Percentiles rank a stretch among this genome's conserved stretches.
Conservation (phyloP, 92 coral and sea anemone genomes). For the Blastomussa wellsi region DNA sequence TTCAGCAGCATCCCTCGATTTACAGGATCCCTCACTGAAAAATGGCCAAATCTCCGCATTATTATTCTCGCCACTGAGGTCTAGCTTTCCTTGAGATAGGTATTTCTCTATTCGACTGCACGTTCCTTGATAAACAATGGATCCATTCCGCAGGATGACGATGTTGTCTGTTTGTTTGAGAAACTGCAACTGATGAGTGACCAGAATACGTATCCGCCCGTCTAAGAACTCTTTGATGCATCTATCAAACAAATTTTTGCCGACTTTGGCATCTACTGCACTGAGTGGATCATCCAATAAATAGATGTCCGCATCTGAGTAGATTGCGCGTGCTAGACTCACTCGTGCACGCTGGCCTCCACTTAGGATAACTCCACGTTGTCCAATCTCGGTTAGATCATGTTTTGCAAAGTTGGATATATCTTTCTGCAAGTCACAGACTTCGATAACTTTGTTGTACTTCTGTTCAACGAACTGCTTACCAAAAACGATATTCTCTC, state of each 20-base stretch:
- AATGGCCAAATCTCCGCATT: background rate
- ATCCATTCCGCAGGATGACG: constrained; percentile 14
- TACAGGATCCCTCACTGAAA: background rate
- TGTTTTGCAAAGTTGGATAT: constrained; percentile 18
- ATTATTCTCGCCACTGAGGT: background rate
- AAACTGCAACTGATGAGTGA: constrained; percentile 32
- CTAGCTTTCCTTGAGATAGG: background rate
- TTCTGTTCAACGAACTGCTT: constrained; percentile 53
- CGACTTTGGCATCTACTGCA: constrained; percentile 52
- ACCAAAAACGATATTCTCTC: constrained; percentile 89
- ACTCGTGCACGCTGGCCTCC: constrained; percentile 56
- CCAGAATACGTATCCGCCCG: constrained; percentile 31
- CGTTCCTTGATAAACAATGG: constrained; percentile 12
- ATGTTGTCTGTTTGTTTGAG: constrained; percentile 23
- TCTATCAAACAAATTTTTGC: constrained; percentile 34
- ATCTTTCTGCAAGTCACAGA: constrained; percentile 85
- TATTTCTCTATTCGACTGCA: background rate
- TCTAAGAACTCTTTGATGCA: constrained; percentile 38
- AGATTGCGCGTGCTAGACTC: constrained; percentile 42
- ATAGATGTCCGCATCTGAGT: constrained; percentile 48
- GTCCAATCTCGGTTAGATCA: constrained; percentile 42
- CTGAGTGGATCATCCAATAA: constrained; percentile 52
- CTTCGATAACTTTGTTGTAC: constrained; percentile 66
- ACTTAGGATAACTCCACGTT: constrained; percentile 44
- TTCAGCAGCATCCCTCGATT: background rate